phyloP scores from a whole-genome alignment of 1,140 invertebrate genomes.

The Lucilia sericata region DNA sequence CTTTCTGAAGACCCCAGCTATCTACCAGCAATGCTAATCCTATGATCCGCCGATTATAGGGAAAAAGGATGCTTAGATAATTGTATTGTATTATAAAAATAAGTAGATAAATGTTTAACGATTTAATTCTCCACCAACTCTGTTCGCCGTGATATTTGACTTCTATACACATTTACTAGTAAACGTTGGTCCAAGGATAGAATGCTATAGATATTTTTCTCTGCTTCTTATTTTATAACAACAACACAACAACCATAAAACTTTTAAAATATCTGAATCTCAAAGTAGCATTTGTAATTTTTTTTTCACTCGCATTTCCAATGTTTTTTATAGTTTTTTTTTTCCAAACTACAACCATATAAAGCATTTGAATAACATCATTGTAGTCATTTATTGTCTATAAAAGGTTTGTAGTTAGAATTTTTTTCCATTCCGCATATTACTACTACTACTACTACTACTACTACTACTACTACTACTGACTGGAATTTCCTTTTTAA shows the following conservation, averaged over 20 bases:
- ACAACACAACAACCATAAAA: neutral
- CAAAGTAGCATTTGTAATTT: neutral
- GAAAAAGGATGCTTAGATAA: no score
- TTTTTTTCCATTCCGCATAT: neutral
- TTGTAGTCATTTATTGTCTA: conserved; percentile 1
- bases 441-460: neutral
- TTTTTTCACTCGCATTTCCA: neutral
- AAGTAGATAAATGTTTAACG: no score
- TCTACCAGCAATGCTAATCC: no score
- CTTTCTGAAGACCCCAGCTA: no score
- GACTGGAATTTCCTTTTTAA: neutral
- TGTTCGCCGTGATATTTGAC: neutral
- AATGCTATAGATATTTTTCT: neutral
- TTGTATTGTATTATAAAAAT: no score
- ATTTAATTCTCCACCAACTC: neutral
- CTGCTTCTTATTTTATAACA: neutral
- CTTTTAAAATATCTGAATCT: neutral
- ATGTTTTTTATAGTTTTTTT: neutral
- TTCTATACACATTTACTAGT: neutral
- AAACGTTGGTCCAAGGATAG: neutral
- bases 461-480: neutral
- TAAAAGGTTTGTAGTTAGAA: neutral
- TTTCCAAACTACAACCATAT: neutral
- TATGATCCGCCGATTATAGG: no score
- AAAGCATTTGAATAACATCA: conserved; percentile 16